Evolutionary conservation across 2,888 invertebrate species (phyloP).

Genomic region (Cerceris ruficornis): DNA sequence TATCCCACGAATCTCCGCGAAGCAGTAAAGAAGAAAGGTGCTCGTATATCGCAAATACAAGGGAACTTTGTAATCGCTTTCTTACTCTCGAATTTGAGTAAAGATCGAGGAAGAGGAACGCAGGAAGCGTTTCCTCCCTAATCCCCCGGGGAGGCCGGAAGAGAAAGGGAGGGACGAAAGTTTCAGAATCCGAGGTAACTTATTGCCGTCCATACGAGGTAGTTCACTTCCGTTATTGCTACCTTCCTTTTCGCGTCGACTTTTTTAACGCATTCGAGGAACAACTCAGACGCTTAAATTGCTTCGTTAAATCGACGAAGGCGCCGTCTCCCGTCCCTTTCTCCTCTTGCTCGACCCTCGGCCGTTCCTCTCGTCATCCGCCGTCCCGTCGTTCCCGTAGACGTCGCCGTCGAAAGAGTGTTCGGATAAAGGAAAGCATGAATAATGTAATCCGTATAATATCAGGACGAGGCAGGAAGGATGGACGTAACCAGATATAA

Average conservation of each 20-base stretch:
- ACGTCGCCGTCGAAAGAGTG: conserved; percentile 43
- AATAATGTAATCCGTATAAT: conserved; percentile 68
- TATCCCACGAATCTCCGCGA: too few species aligned
- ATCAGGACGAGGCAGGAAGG: conserved; percentile 38
- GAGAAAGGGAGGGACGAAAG: conserved; percentile 1
- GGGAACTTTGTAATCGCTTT: too few species aligned
- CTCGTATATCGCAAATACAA: too few species aligned
- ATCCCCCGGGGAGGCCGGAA: background rate
- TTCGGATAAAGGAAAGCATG: conserved; percentile 62
- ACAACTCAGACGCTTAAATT: conserved; percentile 69
- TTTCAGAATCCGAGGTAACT: conserved; percentile 23
- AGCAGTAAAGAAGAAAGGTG: too few species aligned
- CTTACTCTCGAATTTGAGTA: too few species aligned
- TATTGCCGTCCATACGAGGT: conserved; percentile 18
- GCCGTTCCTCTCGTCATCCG: conserved; percentile 27
- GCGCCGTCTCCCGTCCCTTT: conserved; percentile 49
- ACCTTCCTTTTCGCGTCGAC: conserved; percentile 11
- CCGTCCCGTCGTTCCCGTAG: conserved; percentile 16
- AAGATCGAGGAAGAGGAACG: background rate
- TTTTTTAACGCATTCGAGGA: conserved; percentile 47
- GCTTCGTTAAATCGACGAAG: conserved; percentile 69
- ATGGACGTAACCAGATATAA: conserved; percentile 58
- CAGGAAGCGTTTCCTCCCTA: background rate
- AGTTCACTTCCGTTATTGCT: conserved; percentile 29
- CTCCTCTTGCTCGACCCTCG: conserved; percentile 18